A percentile compares a stretch with the other conserved stretches of the same genome.
phyloP scores from a whole-genome alignment of 2,113 vertebrate species.

The Coptodon rendalli region DNA sequence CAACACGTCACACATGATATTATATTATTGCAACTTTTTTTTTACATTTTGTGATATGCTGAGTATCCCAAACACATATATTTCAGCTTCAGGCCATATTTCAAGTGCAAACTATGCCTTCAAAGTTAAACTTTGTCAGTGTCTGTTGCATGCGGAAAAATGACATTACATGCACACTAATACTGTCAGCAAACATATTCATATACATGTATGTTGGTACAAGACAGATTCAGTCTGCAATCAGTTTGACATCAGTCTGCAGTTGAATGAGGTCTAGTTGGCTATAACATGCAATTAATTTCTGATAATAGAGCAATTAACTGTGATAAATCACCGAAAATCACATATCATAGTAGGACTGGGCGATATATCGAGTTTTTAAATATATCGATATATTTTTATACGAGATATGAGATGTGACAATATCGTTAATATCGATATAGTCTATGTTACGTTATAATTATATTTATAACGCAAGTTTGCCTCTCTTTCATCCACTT shows the following conservation, averaged over 20 bases:
- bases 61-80: neutral
- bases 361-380: no score
- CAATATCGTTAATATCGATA: no score
- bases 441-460: no score
- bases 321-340: accelerated
- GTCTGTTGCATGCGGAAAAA: neutral
- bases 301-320: neutral
- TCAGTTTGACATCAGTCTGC: neutral
- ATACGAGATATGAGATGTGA: no score
- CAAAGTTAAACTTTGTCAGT: accelerated
- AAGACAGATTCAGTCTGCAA: neutral
- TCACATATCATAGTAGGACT: neutral
- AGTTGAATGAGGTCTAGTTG: neutral
- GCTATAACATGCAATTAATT: neutral
- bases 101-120: neutral
- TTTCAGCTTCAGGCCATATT: neutral
- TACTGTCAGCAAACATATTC: neutral
- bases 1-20: neutral
- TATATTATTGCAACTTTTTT: neutral
- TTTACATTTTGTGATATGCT: neutral
- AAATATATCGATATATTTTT: no score
- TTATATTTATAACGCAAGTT: no score
- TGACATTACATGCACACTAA: neutral
- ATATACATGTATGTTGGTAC: neutral
- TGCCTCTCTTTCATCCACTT: no score